A percentile compares a stretch with the other conserved stretches of the same genome.
Conservation (phyloP, 2,797 vertebrate species). For the Intellagama lesueurii region DNA sequence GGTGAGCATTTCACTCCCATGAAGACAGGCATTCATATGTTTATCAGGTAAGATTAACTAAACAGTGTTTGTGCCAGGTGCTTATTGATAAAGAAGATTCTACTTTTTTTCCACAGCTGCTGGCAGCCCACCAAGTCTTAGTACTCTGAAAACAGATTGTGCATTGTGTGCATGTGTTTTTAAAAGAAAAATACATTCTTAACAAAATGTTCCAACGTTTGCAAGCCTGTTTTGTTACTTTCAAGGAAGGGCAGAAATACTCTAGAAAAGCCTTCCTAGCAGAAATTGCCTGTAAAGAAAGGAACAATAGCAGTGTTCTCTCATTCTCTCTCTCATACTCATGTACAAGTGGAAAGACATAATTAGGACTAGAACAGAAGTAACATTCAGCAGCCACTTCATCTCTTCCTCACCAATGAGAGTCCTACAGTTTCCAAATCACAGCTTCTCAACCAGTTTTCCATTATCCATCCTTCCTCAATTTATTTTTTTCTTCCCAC, state of each 20-base stretch:
- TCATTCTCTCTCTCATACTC: background rate
- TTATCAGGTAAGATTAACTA: background rate
- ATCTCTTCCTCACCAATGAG: too few relatives aligned
- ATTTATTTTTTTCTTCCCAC: background rate
- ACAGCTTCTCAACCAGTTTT: background rate
- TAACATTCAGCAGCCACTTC: too few relatives aligned
- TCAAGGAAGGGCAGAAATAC: background rate
- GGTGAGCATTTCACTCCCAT: background rate
- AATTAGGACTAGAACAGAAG: background rate
- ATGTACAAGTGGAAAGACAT: background rate
- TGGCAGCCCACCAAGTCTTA: background rate
- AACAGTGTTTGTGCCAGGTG: background rate
- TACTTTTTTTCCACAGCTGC: background rate
- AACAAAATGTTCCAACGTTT: background rate
- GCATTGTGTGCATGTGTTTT: background rate
- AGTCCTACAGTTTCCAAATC: background rate
- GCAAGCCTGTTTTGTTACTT: conserved; percentile 16
- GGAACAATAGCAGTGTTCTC: background rate
- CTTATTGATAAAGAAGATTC: background rate
- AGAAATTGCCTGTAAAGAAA: background rate
- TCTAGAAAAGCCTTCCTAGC: background rate
- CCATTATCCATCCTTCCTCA: background rate
- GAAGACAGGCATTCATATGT: background rate
- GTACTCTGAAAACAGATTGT: background rate
- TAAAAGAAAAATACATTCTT: background rate